Percentiles rank a stretch among this genome's conserved stretches.
Evolutionary conservation across 2,888 invertebrate genomes (phyloP).

Genomic region (Labia minor): DNA sequence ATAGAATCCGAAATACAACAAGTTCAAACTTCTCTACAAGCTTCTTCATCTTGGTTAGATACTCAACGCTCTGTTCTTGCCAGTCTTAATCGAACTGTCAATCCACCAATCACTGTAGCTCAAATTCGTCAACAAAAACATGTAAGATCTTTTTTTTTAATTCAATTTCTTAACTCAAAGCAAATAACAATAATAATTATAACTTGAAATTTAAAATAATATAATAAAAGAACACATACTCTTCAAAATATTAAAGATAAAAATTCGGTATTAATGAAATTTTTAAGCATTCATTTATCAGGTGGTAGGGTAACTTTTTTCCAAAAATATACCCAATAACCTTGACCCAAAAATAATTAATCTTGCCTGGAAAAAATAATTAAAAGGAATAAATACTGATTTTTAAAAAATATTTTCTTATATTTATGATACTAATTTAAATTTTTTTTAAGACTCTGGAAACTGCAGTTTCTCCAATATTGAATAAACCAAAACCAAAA

Average conservation of each 20-base stretch:
- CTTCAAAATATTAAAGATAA: no score
- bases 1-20: conserved; percentile 71
- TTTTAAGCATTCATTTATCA: no score
- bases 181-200: conserved; percentile 21
- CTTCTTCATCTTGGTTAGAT: conserved; percentile 74
- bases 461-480: conserved; percentile 50
- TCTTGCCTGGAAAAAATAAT: no score
- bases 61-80: conserved; percentile 55
- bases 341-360: no score
- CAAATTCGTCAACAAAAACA: conserved; percentile 71
- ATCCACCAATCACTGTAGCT: conserved; percentile 64
- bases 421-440: no score
- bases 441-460: conserved; percentile 41
- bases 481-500: conserved; percentile 87
- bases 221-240: no score
- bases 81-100: conserved; percentile 53
- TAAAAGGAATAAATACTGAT: no score
- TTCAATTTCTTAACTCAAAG: background rate
- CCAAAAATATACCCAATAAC: no score
- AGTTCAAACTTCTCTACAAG: conserved; percentile 55
- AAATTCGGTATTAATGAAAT: no score
- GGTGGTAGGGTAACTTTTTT: no score
- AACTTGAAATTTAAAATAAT: background rate
- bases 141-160: conserved; percentile 38
- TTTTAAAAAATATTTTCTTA: no score